Evolutionary conservation across 2,888 invertebrate species (phyloP).

Genomic region (Tricholauxania praeusta): DNA sequence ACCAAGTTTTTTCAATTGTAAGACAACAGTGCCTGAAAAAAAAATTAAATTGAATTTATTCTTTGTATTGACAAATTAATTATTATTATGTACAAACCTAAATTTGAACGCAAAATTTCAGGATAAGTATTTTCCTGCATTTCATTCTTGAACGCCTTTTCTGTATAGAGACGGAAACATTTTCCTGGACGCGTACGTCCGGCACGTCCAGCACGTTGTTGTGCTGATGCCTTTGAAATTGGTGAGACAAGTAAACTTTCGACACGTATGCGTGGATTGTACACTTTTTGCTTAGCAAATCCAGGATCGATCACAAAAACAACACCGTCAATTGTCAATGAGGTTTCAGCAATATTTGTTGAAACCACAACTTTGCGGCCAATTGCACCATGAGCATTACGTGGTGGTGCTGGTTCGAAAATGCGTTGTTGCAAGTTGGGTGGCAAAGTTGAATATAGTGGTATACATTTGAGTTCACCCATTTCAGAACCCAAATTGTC

Average conservation of each 20-base stretch:
- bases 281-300: constrained; percentile 98
- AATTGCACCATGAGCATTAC: constrained; percentile 87
- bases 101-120: constrained; percentile 82
- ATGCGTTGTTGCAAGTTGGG: constrained; percentile 97
- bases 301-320: constrained; percentile 99
- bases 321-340: constrained; percentile 98
- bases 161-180: constrained; percentile 96
- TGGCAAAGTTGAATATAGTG: constrained; percentile 97
- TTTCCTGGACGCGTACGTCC: constrained; percentile 98
- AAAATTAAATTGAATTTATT: constrained; percentile 7
- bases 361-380: constrained; percentile 96
- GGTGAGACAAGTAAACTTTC: constrained; percentile 98
- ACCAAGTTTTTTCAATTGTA: constrained; percentile 95
- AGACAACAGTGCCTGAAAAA: constrained; percentile 87
- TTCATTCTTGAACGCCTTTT: constrained; percentile 94
- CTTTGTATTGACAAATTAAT: background rate
- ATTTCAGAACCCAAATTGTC: constrained; percentile 97
- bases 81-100: constrained; percentile 58
- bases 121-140: constrained; percentile 99
- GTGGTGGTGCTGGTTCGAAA: constrained; percentile 96
- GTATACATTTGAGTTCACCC: constrained; percentile 98
- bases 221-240: constrained; percentile 98
- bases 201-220: constrained; percentile 97
- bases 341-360: constrained; percentile 99
- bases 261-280: constrained; percentile 80